Percentiles rank a stretch among this genome's conserved stretches.
Evolutionary conservation across 2,888 invertebrate species (phyloP).

Genomic region (Andrena praecox): DNA sequence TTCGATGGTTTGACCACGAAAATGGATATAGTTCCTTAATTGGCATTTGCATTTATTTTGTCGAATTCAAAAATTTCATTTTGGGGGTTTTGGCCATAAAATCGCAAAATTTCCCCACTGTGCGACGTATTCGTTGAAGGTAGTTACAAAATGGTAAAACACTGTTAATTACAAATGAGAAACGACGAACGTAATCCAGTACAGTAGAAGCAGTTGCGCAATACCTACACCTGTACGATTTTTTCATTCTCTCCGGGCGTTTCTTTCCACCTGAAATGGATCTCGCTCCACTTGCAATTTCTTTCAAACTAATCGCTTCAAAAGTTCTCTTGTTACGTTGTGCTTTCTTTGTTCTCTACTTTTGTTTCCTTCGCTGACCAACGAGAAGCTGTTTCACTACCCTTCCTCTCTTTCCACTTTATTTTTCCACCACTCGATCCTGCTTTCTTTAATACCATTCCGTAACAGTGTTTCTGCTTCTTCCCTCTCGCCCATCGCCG

Average conservation of each 20-base stretch:
- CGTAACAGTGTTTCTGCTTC: background rate
- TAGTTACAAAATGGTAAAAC: background rate
- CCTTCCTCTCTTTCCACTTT: constrained; percentile 2
- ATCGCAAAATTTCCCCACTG: no score
- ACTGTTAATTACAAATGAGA: background rate
- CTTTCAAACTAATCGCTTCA: constrained; percentile 23
- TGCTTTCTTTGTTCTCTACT: background rate
- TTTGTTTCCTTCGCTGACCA: background rate
- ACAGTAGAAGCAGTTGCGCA: background rate
- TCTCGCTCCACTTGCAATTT: constrained; percentile 34
- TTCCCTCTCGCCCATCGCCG: background rate
- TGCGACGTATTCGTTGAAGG: no score
- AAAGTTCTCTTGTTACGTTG: constrained; percentile 17
- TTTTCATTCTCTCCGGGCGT: background rate
- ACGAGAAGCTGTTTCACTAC: background rate
- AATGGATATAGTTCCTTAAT: no score
- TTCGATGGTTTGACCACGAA: no score
- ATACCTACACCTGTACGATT: background rate
- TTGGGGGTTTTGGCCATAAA: no score
- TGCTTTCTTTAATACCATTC: constrained; percentile 22
- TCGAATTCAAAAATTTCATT: no score
- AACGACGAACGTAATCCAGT: background rate
- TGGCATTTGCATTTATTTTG: no score
- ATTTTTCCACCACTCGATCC: background rate
- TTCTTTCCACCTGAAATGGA: constrained; percentile 21